Evolutionary conservation across 30 jellyfish, hydroid and myxozoan genomes (phyloP).

Genomic region (Aurelia aurita): DNA sequence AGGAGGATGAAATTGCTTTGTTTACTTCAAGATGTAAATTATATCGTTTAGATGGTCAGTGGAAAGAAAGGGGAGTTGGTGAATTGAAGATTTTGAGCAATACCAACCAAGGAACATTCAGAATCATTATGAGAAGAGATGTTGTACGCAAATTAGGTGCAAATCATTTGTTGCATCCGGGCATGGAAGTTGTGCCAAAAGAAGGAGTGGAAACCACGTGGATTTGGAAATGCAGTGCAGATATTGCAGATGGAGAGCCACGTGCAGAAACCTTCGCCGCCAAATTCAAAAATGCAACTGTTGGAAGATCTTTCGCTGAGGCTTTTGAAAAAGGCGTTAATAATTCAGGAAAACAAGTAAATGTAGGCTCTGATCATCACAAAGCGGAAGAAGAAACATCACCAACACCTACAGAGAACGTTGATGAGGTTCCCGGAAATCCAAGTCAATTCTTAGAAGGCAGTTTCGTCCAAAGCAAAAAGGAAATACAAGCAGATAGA

Average conservation of each 20-base stretch:
- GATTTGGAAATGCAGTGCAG: conserved; percentile 89
- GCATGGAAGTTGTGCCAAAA: conserved; percentile 69
- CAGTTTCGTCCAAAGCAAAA: neutral
- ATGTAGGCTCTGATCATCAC: neutral
- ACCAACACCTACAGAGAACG: neutral
- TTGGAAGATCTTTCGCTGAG: conserved; percentile 62
- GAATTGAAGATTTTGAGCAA: conserved; percentile 77
- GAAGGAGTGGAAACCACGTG: conserved; percentile 81
- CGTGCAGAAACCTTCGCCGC: conserved; percentile 72
- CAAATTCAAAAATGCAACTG: conserved; percentile 73
- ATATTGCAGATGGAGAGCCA: conserved; percentile 77
- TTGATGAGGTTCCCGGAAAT: neutral
- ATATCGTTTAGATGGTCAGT: conserved; percentile 84
- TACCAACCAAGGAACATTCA: conserved; percentile 27
- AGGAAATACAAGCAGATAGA: neutral
- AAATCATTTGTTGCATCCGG: conserved; percentile 89
- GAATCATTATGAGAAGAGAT: conserved; percentile 92
- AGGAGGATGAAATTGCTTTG: conserved; percentile 81
- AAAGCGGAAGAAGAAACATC: neutral
- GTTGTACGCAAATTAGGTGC: conserved; percentile 84
- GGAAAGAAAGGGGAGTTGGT: conserved; percentile 99
- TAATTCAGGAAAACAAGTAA: neutral
- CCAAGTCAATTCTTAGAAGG: neutral
- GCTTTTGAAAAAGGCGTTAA: conserved; percentile 21
- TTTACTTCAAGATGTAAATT: conserved; percentile 89